Evolutionary conservation across 2,797 vertebrate genomes (phyloP), one percentile per base, ranked within the genome.

Genomic region (Pachyuromys duprasi): DNA sequence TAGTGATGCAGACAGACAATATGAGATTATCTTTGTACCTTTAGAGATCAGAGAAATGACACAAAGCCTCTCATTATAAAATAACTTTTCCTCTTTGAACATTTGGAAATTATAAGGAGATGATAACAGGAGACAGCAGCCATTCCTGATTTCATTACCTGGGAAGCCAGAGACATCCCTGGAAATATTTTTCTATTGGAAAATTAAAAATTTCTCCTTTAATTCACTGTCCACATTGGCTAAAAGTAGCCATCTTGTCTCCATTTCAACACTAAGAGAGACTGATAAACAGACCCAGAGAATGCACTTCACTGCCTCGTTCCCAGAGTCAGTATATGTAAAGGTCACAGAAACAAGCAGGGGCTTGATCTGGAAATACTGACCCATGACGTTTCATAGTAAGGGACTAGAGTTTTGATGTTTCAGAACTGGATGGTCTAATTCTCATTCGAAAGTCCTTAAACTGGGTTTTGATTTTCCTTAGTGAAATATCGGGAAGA

Each of bases 91-190:
- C 75, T 53, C 72, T 86, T 49, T 92, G 72, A 93, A 90, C n/a
- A 72, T 28, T 95, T 96, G 78, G n/a, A 93, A 96, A 93, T 90
- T 39, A 94, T 0, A 91, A 33, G 91, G 13, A 81, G 3, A 42
- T 11, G 55, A 93, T 89, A 89, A 55, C n/a, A 26, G 28, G 5
- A 75, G 93, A 28, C 8, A 69, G 13, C 88, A 87, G 75, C 81
- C 11, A n/a, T 42, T 0, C 42, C 45, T 63, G 9, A 80, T n/a
- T 55, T 70, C 1, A 82, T 20, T n/a, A 83, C 13, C 65, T 69
- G 80, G 24, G 8, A 67, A 92, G 57, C 70, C 67, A 72, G 88
- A 93, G 91, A 45, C 3, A 79, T 15, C 78, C 78, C 33, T 69
- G 86, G n/a, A 55, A 39, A 20, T 13, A 86, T 0, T n/a, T 89